These are phyloP conservation scores for Epinotia ramella DNA, from an alignment of 2,888 invertebrate genomes.

Conservation along the genomic window DNA sequence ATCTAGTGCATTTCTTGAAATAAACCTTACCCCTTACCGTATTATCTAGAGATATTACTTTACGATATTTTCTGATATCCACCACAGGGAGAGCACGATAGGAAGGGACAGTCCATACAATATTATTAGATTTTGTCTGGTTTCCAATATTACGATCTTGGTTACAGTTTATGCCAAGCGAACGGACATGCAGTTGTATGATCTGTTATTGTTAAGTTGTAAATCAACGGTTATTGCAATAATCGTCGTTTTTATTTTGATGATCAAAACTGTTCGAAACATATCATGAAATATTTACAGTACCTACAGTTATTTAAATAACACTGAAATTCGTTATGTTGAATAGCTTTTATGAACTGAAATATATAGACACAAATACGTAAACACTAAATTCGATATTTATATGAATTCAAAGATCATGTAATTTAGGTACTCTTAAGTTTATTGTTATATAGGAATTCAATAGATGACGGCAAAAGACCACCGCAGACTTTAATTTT, in stretches of 20 bases:
- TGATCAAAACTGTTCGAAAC: not conserved
- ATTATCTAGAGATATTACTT: conserved; percentile 8
- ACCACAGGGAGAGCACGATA: conserved; percentile 55
- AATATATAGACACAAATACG: too few species aligned
- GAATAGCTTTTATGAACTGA: too few species aligned
- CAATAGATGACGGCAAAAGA: too few species aligned
- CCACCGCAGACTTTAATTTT: too few species aligned
- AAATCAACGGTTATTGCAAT: not conserved
- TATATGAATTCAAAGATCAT: too few species aligned
- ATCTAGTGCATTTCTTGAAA: not conserved
- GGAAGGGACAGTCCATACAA: conserved; percentile 55
- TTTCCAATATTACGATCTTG: not conserved
- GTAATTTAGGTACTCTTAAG: too few species aligned
- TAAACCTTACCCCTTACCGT: not conserved
- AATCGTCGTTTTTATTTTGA: not conserved
- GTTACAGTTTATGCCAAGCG: not conserved
- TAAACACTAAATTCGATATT: too few species aligned
- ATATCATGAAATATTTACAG: too few species aligned
- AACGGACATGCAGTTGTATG: not conserved
- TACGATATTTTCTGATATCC: conserved; percentile 56
- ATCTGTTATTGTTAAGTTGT: not conserved
- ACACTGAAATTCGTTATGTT: too few species aligned
- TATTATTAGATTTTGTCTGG: conserved; percentile 23
- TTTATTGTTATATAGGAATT: too few species aligned
- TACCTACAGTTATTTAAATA: too few species aligned